Evolutionary conservation across 2,797 vertebrate genomes (phyloP), one percentile per base, ranked within the genome.

Genomic region (Hydrophis major): DNA sequence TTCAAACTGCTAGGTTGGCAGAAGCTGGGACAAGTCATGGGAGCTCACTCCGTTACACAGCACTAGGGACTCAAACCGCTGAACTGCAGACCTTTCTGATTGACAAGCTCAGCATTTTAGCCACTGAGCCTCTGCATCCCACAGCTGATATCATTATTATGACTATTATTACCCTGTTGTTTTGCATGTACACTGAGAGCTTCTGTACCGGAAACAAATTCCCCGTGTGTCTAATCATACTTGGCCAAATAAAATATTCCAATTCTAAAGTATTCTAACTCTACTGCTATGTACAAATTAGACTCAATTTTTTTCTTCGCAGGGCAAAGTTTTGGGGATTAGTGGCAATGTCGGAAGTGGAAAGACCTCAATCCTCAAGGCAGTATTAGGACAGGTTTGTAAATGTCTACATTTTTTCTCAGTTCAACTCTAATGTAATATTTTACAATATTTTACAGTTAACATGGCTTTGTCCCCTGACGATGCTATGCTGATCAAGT

Each of bases 281-380:
- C n/a, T 60, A 56, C 1, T 12, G 11, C n/a, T 57, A 1, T n/a
- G 32, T 53, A 12, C 32, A 74, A 56, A 60, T 16, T 20, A 42
- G 60, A 74, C 78, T 66, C 50, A 74, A 69, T 74, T 18, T 37
- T 74, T 37, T 8, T 69, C 89, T 50, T 91, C 95, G 6, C 60
- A 99, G 98, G 98, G 98, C 12, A 98, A 97, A 59, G 95, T 98
- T 69, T 96, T 99, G 18, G 98, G 98, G n/a, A 95, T 99, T 92
- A 99, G 98, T 83, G 98, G 98, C 32, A 98, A 98, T 27, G 97
- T 98, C 0, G 98, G 98, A 3, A 98, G 98, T 91, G 98, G 98
- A 87, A 99, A 99, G 95, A 98, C 98, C 0, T 98, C 98, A 1
- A 94, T 99, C 89, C 97, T 98, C 86, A 98, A 98, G 47, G 97